Evolutionary conservation across 2,888 invertebrate species (phyloP), one percentile per base, ranked within the genome.

Genomic region (Crioceris asparagi): DNA sequence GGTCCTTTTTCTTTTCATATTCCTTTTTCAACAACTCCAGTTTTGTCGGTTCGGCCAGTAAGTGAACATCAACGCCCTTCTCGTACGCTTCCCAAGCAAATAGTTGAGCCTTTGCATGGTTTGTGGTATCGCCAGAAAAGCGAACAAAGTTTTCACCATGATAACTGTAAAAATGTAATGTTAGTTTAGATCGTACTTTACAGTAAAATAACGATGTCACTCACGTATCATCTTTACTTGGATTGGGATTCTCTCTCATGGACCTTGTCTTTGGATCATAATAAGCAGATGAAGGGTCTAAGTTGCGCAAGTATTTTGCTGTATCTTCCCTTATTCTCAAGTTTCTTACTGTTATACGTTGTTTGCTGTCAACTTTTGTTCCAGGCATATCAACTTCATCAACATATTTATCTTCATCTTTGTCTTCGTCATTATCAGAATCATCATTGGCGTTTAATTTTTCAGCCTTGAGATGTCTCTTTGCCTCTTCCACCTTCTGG

Each of bases 261-360:
- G 97, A 91, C 39, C 98, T 74, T 0, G 97, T 96, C 69, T 98
- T 98, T 0, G 98, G 98, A 67, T 98, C 98, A 64, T 98, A 98
- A 68, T 94, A 96, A 0, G 98, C 97, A 0, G 96, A 97, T 61
- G 93, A 91, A 0, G 90, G 87, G 69, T 97, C 94, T 55, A 98
- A 69, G 64, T 98, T 99, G 39, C 93, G 72, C 44, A 99, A 66
- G 65, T 99, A 99, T 67, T 99, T 99, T 0, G 98, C 98, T 0
- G 96, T 97, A 63, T 99, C 98, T 66, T 99, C 98, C 52, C 98
- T 74, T 50, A 99, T 99, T 53, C 98, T 79, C 50, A 99, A 69
- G 69, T 99, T 99, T 52, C 98, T 72, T 3, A 99, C 97, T 10
- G 98, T 99, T 61, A 99, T 99, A 51, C 98, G 78, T 62, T 99